Evolutionary conservation across 2,113 vertebrate species (phyloP).

Genomic region (Phycodurus eques): DNA sequence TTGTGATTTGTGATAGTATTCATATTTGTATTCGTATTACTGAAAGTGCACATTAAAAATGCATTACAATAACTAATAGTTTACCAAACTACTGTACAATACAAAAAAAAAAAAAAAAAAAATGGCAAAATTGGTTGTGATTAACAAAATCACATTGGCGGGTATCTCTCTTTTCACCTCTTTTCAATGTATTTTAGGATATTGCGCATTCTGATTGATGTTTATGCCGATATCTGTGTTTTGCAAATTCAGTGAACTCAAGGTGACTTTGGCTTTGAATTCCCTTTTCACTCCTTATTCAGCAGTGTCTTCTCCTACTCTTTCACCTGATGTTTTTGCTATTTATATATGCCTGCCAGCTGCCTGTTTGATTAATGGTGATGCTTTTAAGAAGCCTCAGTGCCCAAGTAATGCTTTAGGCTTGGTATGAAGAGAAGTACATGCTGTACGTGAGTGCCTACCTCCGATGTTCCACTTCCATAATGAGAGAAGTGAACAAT

Average conservation of each 20-base stretch:
- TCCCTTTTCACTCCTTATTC: constrained; percentile 26
- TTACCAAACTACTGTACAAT: not conserved
- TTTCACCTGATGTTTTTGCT: constrained; percentile 49
- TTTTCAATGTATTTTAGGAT: not conserved
- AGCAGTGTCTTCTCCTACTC: constrained; percentile 7
- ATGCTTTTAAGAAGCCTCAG: constrained; percentile 37
- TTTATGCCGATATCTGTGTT: constrained; percentile 20
- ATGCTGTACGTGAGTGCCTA: constrained; percentile 17
- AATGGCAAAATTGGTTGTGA: not conserved
- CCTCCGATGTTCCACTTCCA: constrained; percentile 45
- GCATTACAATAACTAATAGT: too few relatives aligned
- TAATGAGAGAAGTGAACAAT: constrained; percentile 51
- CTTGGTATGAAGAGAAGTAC: constrained; percentile 25
- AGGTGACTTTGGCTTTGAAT: constrained; percentile 63
- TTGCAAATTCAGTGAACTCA: constrained; percentile 50
- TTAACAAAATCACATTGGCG: not conserved
- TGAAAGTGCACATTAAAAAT: too few relatives aligned
- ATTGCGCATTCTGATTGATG: not conserved
- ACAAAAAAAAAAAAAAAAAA: too few relatives aligned
- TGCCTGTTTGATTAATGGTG: constrained; percentile 68
- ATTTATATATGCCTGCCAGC: constrained; percentile 60
- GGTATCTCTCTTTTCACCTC: not conserved
- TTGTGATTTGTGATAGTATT: too few relatives aligned
- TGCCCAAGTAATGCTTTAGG: constrained; percentile 49
- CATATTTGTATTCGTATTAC: too few relatives aligned